Base-by-base conservation (phyloP, 23 tunicate genomes). In the Oikopleura albicans region DNA sequence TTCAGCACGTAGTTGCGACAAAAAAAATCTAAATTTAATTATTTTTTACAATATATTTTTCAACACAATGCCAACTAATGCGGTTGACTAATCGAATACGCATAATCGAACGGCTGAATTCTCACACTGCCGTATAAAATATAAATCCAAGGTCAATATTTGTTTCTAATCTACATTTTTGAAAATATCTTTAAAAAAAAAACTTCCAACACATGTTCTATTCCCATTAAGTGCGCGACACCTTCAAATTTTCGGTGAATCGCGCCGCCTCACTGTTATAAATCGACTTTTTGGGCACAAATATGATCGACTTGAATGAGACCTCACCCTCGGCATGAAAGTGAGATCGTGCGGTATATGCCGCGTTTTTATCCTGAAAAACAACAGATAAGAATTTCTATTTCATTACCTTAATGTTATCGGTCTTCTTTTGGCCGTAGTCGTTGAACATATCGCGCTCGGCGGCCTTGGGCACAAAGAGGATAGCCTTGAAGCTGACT, bases 301-400 rank as follows among this genome's bases (percentile, higher is more conserved):
- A 93, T 40, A 93, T 83, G 41, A 93, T 83, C 39, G 94, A 71
- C 75, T 91, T 88, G 85, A 93, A 93, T 0, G 98, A 93, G 49
- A 93, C 91, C 57, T 93, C 98, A 1, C 98, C 98, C 75, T 93
- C 98, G 33, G 98, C 98, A 8, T 91, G 4, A 84, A 93, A 93
- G 75, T 93, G 98, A 1, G 87, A 84, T 29, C 84, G 91, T 39
- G 89, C 95, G 41, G 90, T 76, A 0, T 94, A 88, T 16, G 75
- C 16, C 16, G 59, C 84, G 33, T 86, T 66, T 40, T 83, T 39
- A 40, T 88, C 95, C 98, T 93, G 85, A 66, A 39, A 28, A 57
- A 84, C 84, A 84, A 40, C 39, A 84, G 29, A 12, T 40, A 31
- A 83, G n/a, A n/a, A n/a, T n/a, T n/a, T n/a, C n/a, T n/a, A n/a